Conservation (phyloP, 92 coral and sea anemone genomes). For the Parazoanthus darwini region DNA sequence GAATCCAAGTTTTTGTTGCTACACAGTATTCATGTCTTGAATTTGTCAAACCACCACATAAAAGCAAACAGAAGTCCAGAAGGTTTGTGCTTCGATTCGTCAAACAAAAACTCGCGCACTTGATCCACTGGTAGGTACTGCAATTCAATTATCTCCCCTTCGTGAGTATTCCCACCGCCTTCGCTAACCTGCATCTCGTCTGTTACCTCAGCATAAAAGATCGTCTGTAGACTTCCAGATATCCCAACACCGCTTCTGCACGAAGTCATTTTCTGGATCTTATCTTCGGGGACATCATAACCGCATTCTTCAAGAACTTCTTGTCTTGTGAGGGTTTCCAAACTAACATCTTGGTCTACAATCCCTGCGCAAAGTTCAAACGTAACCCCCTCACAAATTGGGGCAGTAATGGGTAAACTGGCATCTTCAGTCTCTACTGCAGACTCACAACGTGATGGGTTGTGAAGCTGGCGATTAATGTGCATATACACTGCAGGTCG, state of each 20-base stretch:
- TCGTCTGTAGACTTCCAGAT: slow-evolving; percentile 75
- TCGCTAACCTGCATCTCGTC: slow-evolving; percentile 81
- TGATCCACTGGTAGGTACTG: slow-evolving; percentile 82
- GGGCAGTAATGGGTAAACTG: slow-evolving; percentile 66
- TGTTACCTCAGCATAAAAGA: slow-evolving; percentile 89
- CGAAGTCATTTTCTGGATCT: slow-evolving; percentile 69
- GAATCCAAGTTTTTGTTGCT: too few relatives aligned
- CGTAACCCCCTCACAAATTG: slow-evolving; percentile 75
- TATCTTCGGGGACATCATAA: slow-evolving; percentile 89
- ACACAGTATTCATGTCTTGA: slow-evolving; percentile 39
- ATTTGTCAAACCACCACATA: slow-evolving; percentile 91
- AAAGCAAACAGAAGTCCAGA: slow-evolving; percentile 87
- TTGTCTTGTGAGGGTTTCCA: slow-evolving; percentile 75
- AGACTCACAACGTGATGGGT: slow-evolving; percentile 22
- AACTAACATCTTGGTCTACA: slow-evolving; percentile 79
- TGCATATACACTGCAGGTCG: slow-evolving; percentile 89
- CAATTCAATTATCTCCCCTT: slow-evolving; percentile 92
- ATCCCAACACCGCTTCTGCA: slow-evolving; percentile 81
- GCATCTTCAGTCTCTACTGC: slow-evolving; percentile 65
- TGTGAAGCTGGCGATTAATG: slow-evolving; percentile 69
- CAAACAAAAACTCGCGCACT: slow-evolving; percentile 81
- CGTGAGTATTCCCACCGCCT: slow-evolving; percentile 88
- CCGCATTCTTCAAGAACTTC: slow-evolving; percentile 98
- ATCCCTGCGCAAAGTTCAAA: slow-evolving; percentile 99
- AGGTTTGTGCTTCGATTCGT: slow-evolving; percentile 79